These are phyloP conservation scores for Drosophila pseudotakahashii DNA, from an alignment of 2,888 invertebrate species.

Conservation along the genomic window DNA sequence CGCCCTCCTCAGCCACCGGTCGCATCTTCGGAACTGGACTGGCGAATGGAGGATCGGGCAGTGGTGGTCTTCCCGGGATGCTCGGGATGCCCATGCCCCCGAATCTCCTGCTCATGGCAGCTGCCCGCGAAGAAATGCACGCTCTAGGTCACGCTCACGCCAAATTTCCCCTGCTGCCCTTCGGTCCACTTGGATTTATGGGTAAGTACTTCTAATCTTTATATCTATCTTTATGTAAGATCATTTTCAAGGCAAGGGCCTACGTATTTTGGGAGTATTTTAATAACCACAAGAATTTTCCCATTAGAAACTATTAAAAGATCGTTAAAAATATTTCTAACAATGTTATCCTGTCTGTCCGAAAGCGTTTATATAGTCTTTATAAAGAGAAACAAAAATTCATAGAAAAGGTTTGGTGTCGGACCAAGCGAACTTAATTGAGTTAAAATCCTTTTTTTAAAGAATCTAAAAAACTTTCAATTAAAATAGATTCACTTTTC, in stretches of 20 bases:
- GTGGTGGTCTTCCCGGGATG: constrained; percentile 52
- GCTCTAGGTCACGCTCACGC: constrained; percentile 76
- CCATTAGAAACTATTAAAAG: no score
- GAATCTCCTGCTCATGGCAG: constrained; percentile 82
- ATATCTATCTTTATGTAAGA: neutral
- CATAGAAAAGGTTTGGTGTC: no score
- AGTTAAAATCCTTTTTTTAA: no score
- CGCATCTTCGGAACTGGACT: constrained; percentile 48
- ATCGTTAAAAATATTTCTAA: no score
- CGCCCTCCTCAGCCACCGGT: constrained; percentile 81
- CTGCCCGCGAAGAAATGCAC: constrained; percentile 82
- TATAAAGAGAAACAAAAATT: no score
- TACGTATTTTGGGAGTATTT: no score
- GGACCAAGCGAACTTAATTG: no score
- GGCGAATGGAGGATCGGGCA: constrained; percentile 32
- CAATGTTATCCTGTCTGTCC: no score
- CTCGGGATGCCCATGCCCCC: constrained; percentile 80
- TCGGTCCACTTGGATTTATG: constrained; percentile 94
- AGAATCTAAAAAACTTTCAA: neutral
- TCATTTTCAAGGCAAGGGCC: no score
- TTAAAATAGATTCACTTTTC: neutral
- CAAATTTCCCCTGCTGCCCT: constrained; percentile 90
- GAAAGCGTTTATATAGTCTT: no score
- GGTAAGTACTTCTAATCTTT: constrained; percentile 71
- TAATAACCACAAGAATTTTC: no score